phyloP scores from a whole-genome alignment of 1,140 invertebrate genomes.

The Aphidius ervi region DNA sequence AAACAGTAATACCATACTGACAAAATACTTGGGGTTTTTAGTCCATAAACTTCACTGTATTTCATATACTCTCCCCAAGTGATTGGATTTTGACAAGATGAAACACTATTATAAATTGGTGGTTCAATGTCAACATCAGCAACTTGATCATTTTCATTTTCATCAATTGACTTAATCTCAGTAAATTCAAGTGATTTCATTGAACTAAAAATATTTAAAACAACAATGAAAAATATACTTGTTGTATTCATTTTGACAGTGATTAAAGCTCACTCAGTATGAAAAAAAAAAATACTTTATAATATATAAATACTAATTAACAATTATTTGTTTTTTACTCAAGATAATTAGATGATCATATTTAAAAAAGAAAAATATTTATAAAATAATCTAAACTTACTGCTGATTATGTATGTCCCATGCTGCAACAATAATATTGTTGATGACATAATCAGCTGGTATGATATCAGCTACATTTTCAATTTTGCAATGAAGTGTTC shows the following conservation, averaged over 20 bases:
- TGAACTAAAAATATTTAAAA: no score
- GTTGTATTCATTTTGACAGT: no score
- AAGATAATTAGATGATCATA: no score
- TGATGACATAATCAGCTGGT: conserved; percentile 83
- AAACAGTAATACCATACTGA: conserved; percentile 58
- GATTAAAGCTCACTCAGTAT: no score
- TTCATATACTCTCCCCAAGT: conserved; percentile 58
- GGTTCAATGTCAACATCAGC: conserved; percentile 33
- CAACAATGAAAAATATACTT: no score
- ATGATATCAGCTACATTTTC: conserved; percentile 73
- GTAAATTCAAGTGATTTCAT: no score
- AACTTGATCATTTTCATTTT: background rate
- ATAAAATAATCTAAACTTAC: conserved; percentile 20
- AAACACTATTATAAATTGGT: conserved; percentile 59
- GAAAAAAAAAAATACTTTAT: no score
- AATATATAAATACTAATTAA: no score
- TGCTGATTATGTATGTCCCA: conserved; percentile 59
- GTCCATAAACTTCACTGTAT: conserved; percentile 43
- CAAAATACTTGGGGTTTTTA: conserved; percentile 41
- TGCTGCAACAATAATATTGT: conserved; percentile 71
- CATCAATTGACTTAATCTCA: no score
- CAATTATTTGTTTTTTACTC: no score
- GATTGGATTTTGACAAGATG: conserved; percentile 57
- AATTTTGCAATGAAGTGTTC: conserved; percentile 63
- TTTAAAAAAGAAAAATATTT: no score